Percentiles rank a stretch among this genome's conserved stretches.
Evolutionary conservation across 2,113 vertebrate genomes (phyloP).

Genomic region (Myrmecobius fasciatus): DNA sequence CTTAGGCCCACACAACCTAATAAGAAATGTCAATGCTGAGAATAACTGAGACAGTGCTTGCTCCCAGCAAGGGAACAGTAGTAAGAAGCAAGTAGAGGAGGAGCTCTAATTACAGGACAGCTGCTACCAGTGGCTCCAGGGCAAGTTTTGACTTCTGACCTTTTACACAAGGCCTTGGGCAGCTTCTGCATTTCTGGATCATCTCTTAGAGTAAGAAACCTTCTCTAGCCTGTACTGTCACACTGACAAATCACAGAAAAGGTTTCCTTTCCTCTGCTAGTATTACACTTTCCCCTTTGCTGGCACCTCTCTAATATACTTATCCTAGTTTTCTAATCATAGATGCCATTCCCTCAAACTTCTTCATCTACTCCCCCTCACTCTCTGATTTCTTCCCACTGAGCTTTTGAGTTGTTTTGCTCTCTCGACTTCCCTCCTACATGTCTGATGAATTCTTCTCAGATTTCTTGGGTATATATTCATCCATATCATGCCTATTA

Average conservation of each 20-base stretch:
- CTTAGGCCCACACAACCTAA: conserved; percentile 17
- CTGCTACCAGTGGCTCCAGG: conserved; percentile 28
- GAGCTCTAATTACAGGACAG: conserved; percentile 76
- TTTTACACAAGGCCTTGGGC: conserved; percentile 30
- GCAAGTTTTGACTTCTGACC: conserved; percentile 44
- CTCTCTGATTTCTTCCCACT: neutral
- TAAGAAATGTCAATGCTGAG: conserved; percentile 82
- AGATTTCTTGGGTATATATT: neutral
- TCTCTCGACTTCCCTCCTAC: neutral
- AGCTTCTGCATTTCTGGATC: neutral
- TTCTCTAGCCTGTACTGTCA: neutral
- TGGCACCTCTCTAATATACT: neutral
- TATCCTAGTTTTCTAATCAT: neutral
- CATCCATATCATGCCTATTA: neutral
- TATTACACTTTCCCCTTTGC: neutral
- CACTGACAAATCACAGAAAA: neutral
- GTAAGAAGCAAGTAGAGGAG: conserved; percentile 12
- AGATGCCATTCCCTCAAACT: neutral
- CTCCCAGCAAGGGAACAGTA: neutral
- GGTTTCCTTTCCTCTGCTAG: neutral
- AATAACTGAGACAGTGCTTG: conserved; percentile 70
- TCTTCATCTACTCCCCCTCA: neutral
- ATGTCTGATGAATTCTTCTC: neutral
- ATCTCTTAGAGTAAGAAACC: neutral
- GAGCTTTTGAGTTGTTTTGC: neutral